Evolutionary conservation across 1,140 invertebrate genomes (phyloP), one percentile per base, ranked within the genome.

Genomic region (Zophobas morio): DNA sequence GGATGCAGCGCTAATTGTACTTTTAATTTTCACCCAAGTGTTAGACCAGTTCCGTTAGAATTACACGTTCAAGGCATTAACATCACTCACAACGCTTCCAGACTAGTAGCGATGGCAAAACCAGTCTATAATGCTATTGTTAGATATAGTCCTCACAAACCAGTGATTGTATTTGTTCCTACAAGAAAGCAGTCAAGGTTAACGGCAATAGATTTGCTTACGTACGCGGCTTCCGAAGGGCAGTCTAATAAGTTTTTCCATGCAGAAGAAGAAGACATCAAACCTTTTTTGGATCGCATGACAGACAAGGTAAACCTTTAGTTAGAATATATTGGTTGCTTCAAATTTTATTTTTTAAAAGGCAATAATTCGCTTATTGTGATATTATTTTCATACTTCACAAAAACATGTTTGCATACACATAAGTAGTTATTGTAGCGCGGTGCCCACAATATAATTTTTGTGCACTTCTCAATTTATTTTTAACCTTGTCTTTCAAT

Each of bases 21-120:
- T 0, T 99, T 99, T 86, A 99, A 99, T 89, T 99, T 99, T 86
- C 97, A 99, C 86, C 98, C 98, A 0, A 98, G 96, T 84, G 98
- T 99, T 4, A 89, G 98, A 32, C 98, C 98, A 4, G 89, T 99
- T 37, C 96, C 97, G 0, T 86, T 99, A 2, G 98, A 99, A 86
- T 87, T 99, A 35, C 96, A 99, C 83, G 97, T 99, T 57, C 95
- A 96, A 89, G 97, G 98, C 6, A 97, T 99, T 85, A 99, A 99
- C 88, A 96, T 99, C 6, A 98, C 96, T 0, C 98, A 99, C 87
- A 99, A 98, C 85, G 95, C 95, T 1, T 97, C 98, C 0, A 90
- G 99, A 35, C 89, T 99, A 0, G 93, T 98, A 1, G 96, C 98
- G 0, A 99, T 99, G 99, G 94, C 95, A 0, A 99, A 99, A 85